Percentiles rank a stretch among this genome's conserved stretches.
Evolutionary conservation across 2,797 vertebrate species (phyloP).

Genomic region (Sebastes diaconus): DNA sequence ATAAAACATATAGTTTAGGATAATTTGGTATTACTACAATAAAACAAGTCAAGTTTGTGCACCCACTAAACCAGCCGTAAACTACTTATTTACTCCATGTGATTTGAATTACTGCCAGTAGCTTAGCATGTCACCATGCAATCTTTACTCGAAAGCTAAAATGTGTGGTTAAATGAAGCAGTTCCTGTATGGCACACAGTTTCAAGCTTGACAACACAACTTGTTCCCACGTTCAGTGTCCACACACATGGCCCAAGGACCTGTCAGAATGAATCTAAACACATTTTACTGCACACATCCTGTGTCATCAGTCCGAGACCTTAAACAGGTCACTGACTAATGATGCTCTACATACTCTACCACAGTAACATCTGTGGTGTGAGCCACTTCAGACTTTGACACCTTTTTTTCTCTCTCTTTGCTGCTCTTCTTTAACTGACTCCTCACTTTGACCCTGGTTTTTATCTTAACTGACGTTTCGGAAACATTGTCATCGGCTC

Average conservation of each 20-base stretch:
- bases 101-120: not conserved
- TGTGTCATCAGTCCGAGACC: slow-evolving; percentile 34
- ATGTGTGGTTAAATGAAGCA: not conserved
- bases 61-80: not conserved
- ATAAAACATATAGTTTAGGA: not conserved
- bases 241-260: not conserved
- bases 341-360: slow-evolving; percentile 28
- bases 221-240: not conserved
- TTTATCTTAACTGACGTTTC: slow-evolving; percentile 67
- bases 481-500: slow-evolving; percentile 60
- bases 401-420: slow-evolving; percentile 23
- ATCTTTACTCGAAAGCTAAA: not conserved
- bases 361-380: slow-evolving; percentile 42
- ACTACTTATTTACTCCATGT: not conserved
- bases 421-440: slow-evolving; percentile 27
- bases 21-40: not conserved
- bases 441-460: slow-evolving; percentile 21
- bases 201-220: not conserved
- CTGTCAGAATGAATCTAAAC: not conserved
- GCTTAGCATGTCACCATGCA: not conserved
- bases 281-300: slow-evolving; percentile 28
- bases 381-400: slow-evolving; percentile 47
- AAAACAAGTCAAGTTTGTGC: not conserved
- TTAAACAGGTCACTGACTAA: slow-evolving; percentile 51
- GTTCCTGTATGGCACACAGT: not conserved